A percentile compares a stretch with the other conserved stretches of the same genome.
Evolutionary conservation across 2,888 invertebrate genomes (phyloP).

Genomic region (Drosophila subsilvestris): DNA sequence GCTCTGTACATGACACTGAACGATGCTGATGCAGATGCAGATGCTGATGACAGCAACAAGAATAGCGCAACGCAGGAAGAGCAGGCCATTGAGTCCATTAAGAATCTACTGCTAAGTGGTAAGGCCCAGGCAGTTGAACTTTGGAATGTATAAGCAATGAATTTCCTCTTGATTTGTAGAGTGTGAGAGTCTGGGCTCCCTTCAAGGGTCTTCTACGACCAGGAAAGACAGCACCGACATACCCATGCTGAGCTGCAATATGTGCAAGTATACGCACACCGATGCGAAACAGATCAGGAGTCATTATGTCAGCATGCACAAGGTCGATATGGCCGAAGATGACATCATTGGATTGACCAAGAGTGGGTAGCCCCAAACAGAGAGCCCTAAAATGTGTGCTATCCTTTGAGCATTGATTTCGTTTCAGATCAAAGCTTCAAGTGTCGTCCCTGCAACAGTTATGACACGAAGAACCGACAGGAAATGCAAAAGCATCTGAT

Average conservation of each 20-base stretch:
- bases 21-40: constrained; percentile 19
- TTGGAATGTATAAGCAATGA: not conserved
- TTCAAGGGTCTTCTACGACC: not conserved
- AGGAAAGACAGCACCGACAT: constrained; percentile 38
- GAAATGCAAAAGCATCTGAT: constrained; percentile 72
- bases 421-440: constrained; percentile 67
- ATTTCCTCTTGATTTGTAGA: constrained; percentile 2
- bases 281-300: constrained; percentile 65
- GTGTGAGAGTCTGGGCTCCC: not conserved
- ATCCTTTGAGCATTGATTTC: not conserved
- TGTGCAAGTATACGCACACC: constrained; percentile 55
- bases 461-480: constrained; percentile 58
- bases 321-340: constrained; percentile 62
- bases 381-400: not conserved
- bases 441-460: constrained; percentile 68
- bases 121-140: not conserved
- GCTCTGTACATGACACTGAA: constrained; percentile 71
- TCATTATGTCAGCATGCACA: constrained; percentile 61
- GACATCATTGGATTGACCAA: constrained; percentile 69
- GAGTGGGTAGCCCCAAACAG: constrained; percentile 53
- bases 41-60: constrained; percentile 23
- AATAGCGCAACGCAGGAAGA: constrained; percentile 27
- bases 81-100: constrained; percentile 52
- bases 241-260: constrained; percentile 61
- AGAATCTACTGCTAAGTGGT: constrained; percentile 44